phyloP scores from a whole-genome alignment of 2,888 invertebrate genomes.

The Gastracanthus pulcherrimus region DNA sequence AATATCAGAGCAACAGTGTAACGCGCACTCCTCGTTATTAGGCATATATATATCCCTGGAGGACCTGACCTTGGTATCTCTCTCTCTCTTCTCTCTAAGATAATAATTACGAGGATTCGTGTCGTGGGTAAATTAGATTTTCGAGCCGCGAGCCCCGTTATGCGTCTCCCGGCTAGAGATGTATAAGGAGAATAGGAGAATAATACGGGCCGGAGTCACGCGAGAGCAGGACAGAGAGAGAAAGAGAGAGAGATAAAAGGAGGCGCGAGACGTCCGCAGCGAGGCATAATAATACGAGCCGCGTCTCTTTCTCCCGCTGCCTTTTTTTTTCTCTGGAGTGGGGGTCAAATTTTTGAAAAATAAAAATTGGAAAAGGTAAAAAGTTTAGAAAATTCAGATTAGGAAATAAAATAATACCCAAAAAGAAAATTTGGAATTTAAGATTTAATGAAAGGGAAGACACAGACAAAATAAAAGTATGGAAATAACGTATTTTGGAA shows the following conservation, averaged over 20 bases:
- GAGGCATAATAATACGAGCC: background rate
- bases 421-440: no score
- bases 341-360: no score
- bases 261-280: no score
- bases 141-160: background rate
- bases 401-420: no score
- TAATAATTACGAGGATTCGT: conserved; percentile 10
- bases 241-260: no score
- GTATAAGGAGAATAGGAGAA: background rate
- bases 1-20: background rate
- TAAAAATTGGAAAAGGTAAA: no score
- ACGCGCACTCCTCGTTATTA: background rate
- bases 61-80: background rate
- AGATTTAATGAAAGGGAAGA: no score
- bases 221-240: background rate
- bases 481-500: no score
- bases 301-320: background rate
- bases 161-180: background rate
- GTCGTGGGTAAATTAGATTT: conserved; percentile 33
- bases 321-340: no score
- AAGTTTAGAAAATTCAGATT: no score
- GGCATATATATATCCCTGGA: background rate
- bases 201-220: conserved; percentile 15
- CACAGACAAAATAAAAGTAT: no score
- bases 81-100: background rate